These are phyloP conservation scores for Colletes latitarsis DNA, from an alignment of 1,140 invertebrate species.

Conservation along the genomic window DNA sequence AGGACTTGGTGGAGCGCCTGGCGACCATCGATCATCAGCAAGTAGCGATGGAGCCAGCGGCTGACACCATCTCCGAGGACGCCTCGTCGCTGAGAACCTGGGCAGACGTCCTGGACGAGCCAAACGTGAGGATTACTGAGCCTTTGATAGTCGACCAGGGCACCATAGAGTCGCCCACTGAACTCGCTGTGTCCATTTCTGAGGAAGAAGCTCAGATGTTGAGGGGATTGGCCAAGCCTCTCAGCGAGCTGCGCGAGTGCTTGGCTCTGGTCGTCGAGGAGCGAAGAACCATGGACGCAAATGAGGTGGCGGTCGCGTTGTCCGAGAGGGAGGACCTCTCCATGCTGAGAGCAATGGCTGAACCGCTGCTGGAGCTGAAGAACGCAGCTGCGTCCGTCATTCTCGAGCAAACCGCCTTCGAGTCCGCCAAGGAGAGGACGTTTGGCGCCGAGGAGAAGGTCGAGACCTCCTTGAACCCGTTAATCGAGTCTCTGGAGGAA, in stretches of 20 bases:
- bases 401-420: conserved; percentile 50
- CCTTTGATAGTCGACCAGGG: conserved; percentile 46
- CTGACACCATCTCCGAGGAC: conserved; percentile 58
- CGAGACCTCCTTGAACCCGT: conserved; percentile 21
- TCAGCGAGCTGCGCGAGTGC: conserved; percentile 82
- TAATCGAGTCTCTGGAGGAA: conserved; percentile 60
- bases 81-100: conserved; percentile 58
- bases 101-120: conserved; percentile 50
- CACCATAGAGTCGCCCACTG: conserved; percentile 42
- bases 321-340: conserved; percentile 51
- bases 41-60: conserved; percentile 49
- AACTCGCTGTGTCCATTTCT: conserved; percentile 54
- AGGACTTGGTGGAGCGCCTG: conserved; percentile 75
- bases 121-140: conserved; percentile 9
- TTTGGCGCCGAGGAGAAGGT: conserved; percentile 11
- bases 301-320: conserved; percentile 68
- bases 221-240: conserved; percentile 78
- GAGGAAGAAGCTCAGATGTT: conserved; percentile 50
- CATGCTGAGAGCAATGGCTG: conserved; percentile 33
- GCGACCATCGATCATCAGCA: conserved; percentile 66
- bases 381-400: conserved; percentile 52
- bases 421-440: conserved; percentile 42
- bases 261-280: conserved; percentile 80
- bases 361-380: conserved; percentile 46
- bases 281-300: conserved; percentile 72